These are phyloP conservation scores for Microcebus tavaratra DNA, from an alignment of 2,113 vertebrate genomes.

Conservation along the genomic window DNA sequence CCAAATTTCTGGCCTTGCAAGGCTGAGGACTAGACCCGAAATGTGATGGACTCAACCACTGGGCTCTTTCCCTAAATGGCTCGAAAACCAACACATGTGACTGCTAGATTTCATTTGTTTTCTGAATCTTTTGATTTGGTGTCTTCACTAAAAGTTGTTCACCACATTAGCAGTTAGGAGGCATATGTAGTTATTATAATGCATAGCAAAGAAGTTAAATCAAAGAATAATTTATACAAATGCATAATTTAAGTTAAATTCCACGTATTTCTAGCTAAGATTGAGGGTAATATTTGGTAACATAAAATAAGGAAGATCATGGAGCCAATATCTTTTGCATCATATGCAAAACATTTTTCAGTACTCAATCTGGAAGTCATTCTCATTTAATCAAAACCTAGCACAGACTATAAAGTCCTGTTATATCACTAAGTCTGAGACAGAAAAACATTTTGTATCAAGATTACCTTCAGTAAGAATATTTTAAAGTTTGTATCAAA, in stretches of 20 bases:
- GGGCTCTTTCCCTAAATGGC: background rate
- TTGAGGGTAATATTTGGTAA: background rate
- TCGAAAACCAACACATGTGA: background rate
- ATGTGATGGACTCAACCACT: background rate
- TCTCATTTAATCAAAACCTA: slow-evolving; percentile 52
- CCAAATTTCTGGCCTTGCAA: slow-evolving; percentile 38
- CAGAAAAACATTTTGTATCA: background rate
- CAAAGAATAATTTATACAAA: background rate
- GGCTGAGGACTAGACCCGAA: background rate
- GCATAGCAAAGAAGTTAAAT: background rate
- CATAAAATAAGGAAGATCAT: background rate
- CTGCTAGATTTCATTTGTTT: slow-evolving; percentile 19
- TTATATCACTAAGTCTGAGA: background rate
- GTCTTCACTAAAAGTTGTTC: slow-evolving; percentile 32
- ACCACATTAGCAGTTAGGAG: background rate
- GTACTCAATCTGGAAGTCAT: background rate
- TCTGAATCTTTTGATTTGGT: slow-evolving; percentile 31
- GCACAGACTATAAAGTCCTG: background rate
- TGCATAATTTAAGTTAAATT: slow-evolving; percentile 34
- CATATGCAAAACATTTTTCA: slow-evolving; percentile 8
- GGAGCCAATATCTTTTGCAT: background rate
- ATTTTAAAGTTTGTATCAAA: slow-evolving; percentile 26
- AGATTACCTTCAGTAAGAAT: background rate
- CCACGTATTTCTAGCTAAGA: background rate
- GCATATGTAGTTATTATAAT: background rate